A percentile compares a stretch with the other conserved stretches of the same genome.
phyloP scores from a whole-genome alignment of 2,797 vertebrate genomes.

The Mormyrops boulengeri region DNA sequence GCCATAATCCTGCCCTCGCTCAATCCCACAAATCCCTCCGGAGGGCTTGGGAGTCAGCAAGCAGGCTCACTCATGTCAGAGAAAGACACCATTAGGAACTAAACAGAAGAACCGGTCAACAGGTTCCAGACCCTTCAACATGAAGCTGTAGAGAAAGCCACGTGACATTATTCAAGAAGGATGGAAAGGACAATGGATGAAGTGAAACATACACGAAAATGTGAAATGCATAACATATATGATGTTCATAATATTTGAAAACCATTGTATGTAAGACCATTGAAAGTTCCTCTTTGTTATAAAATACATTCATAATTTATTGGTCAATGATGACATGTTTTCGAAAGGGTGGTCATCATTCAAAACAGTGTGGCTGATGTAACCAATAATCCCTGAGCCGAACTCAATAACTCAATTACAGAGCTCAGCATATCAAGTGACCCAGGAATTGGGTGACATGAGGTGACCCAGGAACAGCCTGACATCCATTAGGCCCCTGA shows the following conservation, averaged over 20 bases:
- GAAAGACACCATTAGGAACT: conserved; percentile 29
- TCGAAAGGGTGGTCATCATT: neutral
- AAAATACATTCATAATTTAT: neutral
- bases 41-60: conserved; percentile 38
- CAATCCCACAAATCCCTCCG: conserved; percentile 61
- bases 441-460: neutral
- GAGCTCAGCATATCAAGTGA: neutral
- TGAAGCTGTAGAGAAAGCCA: neutral
- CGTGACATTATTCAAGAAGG: neutral
- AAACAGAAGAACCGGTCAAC: neutral
- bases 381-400: conserved; percentile 27
- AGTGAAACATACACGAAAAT: neutral
- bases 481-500: neutral
- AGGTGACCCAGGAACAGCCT: neutral
- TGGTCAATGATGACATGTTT: neutral
- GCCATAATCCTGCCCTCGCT: conserved; percentile 64
- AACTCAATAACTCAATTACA: conserved; percentile 38
- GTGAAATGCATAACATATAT: neutral
- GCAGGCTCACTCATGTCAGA: conserved; percentile 32
- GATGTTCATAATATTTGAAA: neutral
- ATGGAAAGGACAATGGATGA: neutral
- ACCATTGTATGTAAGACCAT: neutral
- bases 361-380: conserved; percentile 22
- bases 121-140: neutral
- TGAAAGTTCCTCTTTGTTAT: neutral